Conservation (phyloP, 2,797 vertebrate species). For the Coccyzus lansbergi region DNA sequence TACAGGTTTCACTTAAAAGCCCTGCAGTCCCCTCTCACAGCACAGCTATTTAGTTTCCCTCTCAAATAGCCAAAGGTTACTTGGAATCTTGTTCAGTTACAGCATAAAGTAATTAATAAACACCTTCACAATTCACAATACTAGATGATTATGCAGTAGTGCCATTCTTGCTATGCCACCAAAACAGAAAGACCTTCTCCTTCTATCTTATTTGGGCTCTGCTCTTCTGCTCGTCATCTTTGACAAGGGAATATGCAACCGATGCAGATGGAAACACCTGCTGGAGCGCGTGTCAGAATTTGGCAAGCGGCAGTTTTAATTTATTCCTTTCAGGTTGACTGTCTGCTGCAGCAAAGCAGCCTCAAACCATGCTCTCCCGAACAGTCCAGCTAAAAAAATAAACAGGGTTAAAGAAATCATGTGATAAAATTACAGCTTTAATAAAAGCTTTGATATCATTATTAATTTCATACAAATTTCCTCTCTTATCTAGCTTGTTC, state of each 20-base stretch:
- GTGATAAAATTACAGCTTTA: background rate
- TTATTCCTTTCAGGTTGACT: background rate
- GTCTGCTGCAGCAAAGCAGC: conserved; percentile 4
- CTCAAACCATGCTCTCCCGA: background rate
- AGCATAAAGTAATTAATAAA: conserved; percentile 37
- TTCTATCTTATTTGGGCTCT: background rate
- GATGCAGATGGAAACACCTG: background rate
- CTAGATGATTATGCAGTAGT: background rate
- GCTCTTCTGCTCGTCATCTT: background rate
- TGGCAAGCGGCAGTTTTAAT: conserved; percentile 19
- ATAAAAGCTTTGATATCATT: conserved; percentile 57
- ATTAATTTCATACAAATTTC: conserved; percentile 50
- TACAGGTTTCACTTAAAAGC: conserved; percentile 4
- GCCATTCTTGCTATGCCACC: background rate
- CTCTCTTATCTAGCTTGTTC: conserved; percentile 56
- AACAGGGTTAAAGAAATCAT: background rate
- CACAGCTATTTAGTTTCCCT: conserved; percentile 11
- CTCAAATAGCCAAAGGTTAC: background rate
- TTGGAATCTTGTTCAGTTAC: background rate
- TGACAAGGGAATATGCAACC: conserved; percentile 1
- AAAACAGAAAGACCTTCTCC: background rate
- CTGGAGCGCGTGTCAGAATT: background rate
- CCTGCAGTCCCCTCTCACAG: background rate
- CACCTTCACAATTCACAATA: background rate
- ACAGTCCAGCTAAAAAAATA: background rate